phyloP scores from a whole-genome alignment of 1,140 invertebrate genomes.

The Mesaphorura yosii region DNA sequence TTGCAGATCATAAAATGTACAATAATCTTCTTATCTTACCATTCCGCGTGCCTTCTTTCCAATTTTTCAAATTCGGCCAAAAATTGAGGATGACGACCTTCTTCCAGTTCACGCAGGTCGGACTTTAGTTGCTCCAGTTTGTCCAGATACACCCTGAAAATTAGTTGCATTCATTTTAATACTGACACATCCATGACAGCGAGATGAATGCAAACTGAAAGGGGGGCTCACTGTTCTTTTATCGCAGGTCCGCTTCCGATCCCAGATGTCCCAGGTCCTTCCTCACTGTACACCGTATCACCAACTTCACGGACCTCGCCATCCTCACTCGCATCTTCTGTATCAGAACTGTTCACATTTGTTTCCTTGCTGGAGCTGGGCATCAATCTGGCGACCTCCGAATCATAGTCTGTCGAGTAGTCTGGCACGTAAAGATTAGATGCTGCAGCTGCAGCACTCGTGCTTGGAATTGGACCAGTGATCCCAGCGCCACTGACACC shows the following conservation, averaged over 20 bases:
- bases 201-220: too few relatives aligned
- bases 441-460: too few relatives aligned
- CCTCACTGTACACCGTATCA: not conserved
- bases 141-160: conserved; percentile 78
- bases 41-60: conserved; percentile 66
- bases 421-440: too few relatives aligned
- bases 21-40: conserved; percentile 34
- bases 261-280: not conserved
- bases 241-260: not conserved
- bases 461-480: too few relatives aligned
- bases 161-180: conserved; percentile 6
- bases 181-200: not conserved
- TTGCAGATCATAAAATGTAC: not conserved
- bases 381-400: too few relatives aligned
- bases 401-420: too few relatives aligned
- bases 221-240: too few relatives aligned
- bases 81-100: conserved; percentile 76
- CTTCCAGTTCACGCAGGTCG: conserved; percentile 74
- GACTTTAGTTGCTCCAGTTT: conserved; percentile 80
- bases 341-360: conserved; percentile 19
- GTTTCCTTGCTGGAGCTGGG: too few relatives aligned
- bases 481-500: too few relatives aligned
- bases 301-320: conserved; percentile 3
- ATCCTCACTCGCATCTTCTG: conserved; percentile 37
- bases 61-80: conserved; percentile 66